Conservation (phyloP, 2,888 invertebrate species). For the Cheilosia grossa region DNA sequence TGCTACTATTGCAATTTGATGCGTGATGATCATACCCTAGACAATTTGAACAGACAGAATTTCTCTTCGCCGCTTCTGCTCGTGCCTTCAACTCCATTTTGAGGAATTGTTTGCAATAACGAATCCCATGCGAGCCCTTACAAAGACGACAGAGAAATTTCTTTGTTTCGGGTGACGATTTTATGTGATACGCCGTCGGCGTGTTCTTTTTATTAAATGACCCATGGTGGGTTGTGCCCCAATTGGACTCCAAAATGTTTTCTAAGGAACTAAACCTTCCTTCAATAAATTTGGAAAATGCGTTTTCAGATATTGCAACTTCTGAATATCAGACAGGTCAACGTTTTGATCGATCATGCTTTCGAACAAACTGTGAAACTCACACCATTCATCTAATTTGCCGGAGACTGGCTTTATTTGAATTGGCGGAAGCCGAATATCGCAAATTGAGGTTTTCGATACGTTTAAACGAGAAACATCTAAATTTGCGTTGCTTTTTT, state of each 20-base stretch:
- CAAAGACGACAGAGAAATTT: neutral
- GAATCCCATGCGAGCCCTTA: slow-evolving; percentile 6
- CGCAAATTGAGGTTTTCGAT: slow-evolving; percentile 10
- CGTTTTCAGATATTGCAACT: slow-evolving; percentile 10
- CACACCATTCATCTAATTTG: slow-evolving; percentile 32
- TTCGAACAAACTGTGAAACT: slow-evolving; percentile 19
- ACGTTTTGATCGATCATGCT: neutral
- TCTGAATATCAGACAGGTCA: slow-evolving; percentile 10
- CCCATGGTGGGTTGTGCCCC: too few species aligned
- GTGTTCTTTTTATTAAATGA: too few species aligned
- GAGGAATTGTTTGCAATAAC: slow-evolving; percentile 2
- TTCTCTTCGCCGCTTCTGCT: too few species aligned
- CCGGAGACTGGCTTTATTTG: slow-evolving; percentile 19
- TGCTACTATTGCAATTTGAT: slow-evolving; percentile 8
- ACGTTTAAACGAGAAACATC: slow-evolving; percentile 17
- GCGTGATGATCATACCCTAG: too few species aligned
- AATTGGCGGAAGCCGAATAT: slow-evolving; percentile 8
- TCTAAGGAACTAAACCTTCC: too few species aligned
- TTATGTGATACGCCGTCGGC: neutral
- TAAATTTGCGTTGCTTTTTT: neutral
- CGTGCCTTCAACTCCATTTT: too few species aligned
- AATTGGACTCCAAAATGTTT: too few species aligned
- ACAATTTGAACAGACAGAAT: too few species aligned
- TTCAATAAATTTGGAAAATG: too few species aligned
- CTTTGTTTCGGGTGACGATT: neutral